Percentiles rank a stretch among this genome's conserved stretches.
Conservation (phyloP, 2,797 vertebrate species). For the Dicrostonyx torquatus region DNA sequence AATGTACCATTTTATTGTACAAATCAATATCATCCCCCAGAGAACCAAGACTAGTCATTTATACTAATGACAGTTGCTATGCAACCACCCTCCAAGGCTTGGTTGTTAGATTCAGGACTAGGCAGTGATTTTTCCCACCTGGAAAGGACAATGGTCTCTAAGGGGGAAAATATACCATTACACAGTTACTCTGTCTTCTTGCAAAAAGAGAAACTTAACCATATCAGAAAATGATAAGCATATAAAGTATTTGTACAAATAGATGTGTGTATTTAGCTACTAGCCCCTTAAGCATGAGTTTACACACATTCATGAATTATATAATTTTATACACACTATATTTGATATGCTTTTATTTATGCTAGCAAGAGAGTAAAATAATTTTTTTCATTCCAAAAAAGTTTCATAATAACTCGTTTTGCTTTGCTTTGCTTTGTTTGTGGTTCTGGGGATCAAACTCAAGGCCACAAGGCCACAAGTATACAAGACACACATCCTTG, state of each 20-base stretch:
- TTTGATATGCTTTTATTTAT: background rate
- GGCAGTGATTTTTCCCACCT: slow-evolving; percentile 62
- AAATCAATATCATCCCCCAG: slow-evolving; percentile 66
- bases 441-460: background rate
- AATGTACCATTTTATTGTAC: slow-evolving; percentile 49
- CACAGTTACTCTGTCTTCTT: slow-evolving; percentile 28
- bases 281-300: background rate
- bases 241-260: background rate
- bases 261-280: slow-evolving; percentile 32
- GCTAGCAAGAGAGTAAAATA: background rate
- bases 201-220: slow-evolving; percentile 46
- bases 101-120: slow-evolving; percentile 44
- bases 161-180: background rate
- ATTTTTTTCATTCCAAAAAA: slow-evolving; percentile 49
- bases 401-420: background rate
- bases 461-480: background rate
- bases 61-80: slow-evolving; percentile 67
- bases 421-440: background rate
- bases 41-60: slow-evolving; percentile 61
- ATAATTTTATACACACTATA: background rate
- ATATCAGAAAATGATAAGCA: slow-evolving; percentile 22
- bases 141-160: slow-evolving; percentile 55
- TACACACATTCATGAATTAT: background rate
- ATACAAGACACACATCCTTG: background rate
- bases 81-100: slow-evolving; percentile 55